Conservation (phyloP, 2,113 vertebrate genomes). For the Aplodontia rufa region DNA sequence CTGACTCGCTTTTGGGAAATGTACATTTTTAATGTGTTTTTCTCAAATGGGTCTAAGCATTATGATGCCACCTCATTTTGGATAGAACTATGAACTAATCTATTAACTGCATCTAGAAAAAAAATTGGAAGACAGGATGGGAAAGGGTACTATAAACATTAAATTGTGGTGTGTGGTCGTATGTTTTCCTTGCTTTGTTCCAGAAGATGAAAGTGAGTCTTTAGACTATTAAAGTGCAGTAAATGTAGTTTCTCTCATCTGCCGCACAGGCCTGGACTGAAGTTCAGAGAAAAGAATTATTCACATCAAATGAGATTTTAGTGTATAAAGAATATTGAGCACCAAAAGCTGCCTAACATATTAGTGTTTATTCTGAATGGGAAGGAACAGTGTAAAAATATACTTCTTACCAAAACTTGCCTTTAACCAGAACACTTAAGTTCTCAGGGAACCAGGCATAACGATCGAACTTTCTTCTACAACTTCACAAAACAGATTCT, state of each 20-base stretch:
- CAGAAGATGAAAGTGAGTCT: slow-evolving; percentile 37
- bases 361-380: slow-evolving; percentile 34
- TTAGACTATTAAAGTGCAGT: background rate
- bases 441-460: slow-evolving; percentile 75
- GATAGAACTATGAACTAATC: background rate
- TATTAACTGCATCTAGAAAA: background rate
- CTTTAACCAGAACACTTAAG: slow-evolving; percentile 61
- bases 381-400: slow-evolving; percentile 30
- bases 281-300: slow-evolving; percentile 40
- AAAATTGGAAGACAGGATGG: slow-evolving; percentile 50
- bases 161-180: background rate
- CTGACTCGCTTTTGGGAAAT: slow-evolving; percentile 57
- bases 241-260: background rate
- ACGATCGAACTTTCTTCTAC: slow-evolving; percentile 40
- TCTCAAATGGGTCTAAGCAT: slow-evolving; percentile 34
- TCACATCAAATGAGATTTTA: background rate
- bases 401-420: slow-evolving; percentile 63
- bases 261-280: background rate
- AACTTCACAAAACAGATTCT: slow-evolving; percentile 53
- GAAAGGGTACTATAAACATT: background rate
- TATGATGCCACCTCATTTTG: background rate
- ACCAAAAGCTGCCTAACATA: slow-evolving; percentile 14
- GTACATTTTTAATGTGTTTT: slow-evolving; percentile 57
- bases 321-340: background rate
- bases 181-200: slow-evolving; percentile 35